Conservation (phyloP, 2,113 vertebrate genomes). For the Eonycteris spelaea region DNA sequence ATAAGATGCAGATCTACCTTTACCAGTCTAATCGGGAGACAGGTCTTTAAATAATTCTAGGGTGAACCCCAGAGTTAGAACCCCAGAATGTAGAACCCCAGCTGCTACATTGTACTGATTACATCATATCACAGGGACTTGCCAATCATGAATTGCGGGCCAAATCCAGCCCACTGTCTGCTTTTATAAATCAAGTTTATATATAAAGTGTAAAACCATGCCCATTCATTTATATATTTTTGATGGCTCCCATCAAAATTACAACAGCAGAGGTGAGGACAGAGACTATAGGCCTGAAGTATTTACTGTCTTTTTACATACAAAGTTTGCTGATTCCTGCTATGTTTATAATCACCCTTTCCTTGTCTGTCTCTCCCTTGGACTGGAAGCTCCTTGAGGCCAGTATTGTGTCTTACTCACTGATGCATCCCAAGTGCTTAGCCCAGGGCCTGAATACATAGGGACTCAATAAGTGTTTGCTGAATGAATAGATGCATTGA, state of each 20-base stretch:
- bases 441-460: neutral
- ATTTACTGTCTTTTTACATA: neutral
- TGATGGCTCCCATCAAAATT: neutral
- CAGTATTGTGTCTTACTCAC: neutral
- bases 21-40: neutral
- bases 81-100: too few relatives aligned
- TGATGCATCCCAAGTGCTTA: neutral
- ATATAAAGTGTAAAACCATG: neutral
- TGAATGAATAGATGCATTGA: neutral
- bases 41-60: neutral
- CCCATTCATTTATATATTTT: neutral
- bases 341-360: neutral
- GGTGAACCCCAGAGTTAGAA: neutral
- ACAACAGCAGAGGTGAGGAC: neutral
- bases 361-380: neutral
- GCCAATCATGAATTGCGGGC: neutral
- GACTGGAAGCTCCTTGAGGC: neutral
- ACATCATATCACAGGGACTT: neutral
- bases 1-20: neutral
- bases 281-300: neutral
- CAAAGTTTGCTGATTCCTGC: neutral
- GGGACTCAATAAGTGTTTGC: neutral
- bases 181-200: slow-evolving; percentile 1
- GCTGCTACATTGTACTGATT: neutral
- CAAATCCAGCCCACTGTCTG: neutral